Conservation (phyloP, 2,888 invertebrate genomes). For the Oxyteleia sp. region DNA sequence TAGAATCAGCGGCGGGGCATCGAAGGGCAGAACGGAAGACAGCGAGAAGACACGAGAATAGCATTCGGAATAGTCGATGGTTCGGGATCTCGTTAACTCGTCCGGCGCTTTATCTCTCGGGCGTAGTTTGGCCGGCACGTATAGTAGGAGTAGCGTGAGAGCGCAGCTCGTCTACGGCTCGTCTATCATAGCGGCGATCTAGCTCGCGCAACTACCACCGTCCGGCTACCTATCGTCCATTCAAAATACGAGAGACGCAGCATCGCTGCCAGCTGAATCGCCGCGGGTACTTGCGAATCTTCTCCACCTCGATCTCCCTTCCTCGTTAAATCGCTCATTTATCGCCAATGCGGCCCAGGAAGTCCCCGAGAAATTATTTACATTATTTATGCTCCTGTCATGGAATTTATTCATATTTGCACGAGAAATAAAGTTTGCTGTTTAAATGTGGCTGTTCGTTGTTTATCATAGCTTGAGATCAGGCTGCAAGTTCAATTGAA, state of each 20-base stretch:
- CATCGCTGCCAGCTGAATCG: conserved; percentile 45
- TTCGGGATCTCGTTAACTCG: conserved; percentile 61
- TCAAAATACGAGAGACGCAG: conserved; percentile 44
- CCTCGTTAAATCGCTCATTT: conserved; percentile 62
- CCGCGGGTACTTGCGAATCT: conserved; percentile 44
- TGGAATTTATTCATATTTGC: conserved; percentile 48
- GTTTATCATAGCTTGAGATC: conserved; percentile 5
- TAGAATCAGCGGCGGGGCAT: background rate
- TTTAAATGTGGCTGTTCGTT: conserved; percentile 10
- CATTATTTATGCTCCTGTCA: conserved; percentile 53
- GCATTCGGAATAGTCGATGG: conserved; percentile 44
- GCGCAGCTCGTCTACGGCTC: conserved; percentile 48
- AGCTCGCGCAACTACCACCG: conserved; percentile 35
- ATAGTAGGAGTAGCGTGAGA: conserved; percentile 46
- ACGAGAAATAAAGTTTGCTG: conserved; percentile 46
- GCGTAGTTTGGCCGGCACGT: conserved; percentile 38
- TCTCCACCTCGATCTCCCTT: conserved; percentile 19
- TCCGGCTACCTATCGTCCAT: conserved; percentile 40
- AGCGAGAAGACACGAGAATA: conserved; percentile 53
- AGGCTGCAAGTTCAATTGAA: background rate
- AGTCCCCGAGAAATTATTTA: conserved; percentile 51
- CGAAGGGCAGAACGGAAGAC: conserved; percentile 33
- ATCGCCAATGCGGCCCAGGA: conserved; percentile 41
- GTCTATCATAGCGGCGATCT: conserved; percentile 60
- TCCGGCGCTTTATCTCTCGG: conserved; percentile 46